Conservation (phyloP, 2,797 vertebrate genomes). For the Eulemur albifrons region DNA sequence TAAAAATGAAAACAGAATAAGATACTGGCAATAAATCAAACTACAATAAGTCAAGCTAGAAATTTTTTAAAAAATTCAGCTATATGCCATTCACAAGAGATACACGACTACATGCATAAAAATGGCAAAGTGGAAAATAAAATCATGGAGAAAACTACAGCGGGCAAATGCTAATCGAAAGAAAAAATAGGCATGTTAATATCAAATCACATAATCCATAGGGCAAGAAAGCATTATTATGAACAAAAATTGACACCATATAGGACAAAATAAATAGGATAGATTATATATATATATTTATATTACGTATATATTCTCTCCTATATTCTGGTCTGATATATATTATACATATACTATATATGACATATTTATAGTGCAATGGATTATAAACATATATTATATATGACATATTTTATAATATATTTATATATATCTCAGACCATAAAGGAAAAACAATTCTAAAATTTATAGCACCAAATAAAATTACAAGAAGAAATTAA, state of each 20-base stretch:
- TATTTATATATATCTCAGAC: neutral
- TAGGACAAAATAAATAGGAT: neutral
- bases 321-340: neutral
- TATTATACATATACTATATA: neutral
- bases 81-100: neutral
- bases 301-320: no score
- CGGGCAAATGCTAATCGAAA: neutral
- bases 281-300: neutral
- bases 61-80: neutral
- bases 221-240: neutral
- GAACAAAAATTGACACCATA: neutral
- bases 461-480: conserved; percentile 1
- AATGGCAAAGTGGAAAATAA: neutral
- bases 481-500: neutral
- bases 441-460: neutral
- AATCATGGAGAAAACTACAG: neutral
- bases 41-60: neutral
- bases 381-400: no score
- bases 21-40: neutral
- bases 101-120: neutral
- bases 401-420: no score
- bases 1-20: neutral
- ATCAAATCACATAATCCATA: neutral
- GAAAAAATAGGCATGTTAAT: neutral
- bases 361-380: no score